Evolutionary conservation across 2,797 vertebrate genomes (phyloP).

Genomic region (Capromys pilorides): DNA sequence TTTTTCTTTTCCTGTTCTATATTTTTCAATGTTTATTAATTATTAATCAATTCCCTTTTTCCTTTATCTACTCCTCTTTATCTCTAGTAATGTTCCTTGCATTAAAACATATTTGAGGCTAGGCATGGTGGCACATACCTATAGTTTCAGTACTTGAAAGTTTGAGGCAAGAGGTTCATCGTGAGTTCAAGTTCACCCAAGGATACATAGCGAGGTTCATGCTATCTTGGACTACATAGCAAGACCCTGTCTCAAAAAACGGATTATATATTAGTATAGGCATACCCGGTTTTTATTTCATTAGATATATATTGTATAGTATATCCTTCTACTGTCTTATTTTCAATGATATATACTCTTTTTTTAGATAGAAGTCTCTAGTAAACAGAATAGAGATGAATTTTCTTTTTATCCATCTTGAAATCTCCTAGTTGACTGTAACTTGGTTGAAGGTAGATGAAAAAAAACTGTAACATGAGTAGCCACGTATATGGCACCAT

Average conservation of each 20-base stretch:
- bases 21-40: neutral
- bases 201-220: neutral
- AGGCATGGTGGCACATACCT: neutral
- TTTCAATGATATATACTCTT: neutral
- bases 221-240: neutral
- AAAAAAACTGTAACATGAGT: neutral
- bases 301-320: neutral
- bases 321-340: neutral
- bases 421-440: neutral
- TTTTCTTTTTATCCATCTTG: neutral
- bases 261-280: neutral
- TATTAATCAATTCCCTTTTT: neutral
- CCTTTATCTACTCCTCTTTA: neutral
- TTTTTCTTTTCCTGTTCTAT: neutral
- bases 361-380: neutral
- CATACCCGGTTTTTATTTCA: neutral
- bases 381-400: neutral
- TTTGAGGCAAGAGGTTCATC: neutral
- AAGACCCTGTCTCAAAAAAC: neutral
- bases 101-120: neutral
- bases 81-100: neutral
- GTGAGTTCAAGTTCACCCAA: neutral
- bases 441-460: neutral
- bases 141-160: neutral
- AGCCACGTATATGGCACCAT: neutral